Base-by-base conservation (phyloP, 2,113 vertebrate genomes). In the Ptilonorhynchus violaceus region DNA sequence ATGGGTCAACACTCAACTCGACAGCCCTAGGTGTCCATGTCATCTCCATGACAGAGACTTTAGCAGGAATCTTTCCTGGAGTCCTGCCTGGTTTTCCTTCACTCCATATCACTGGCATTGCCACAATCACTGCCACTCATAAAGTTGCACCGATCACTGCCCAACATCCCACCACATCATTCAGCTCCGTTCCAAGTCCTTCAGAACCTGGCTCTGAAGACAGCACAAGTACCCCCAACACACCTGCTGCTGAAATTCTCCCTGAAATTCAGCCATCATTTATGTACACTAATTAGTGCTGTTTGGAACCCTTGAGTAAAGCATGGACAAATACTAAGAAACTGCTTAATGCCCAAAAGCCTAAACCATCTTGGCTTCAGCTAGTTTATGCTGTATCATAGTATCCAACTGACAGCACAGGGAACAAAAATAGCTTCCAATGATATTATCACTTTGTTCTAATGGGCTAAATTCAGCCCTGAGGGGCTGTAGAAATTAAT, bases 401-500 rank as follows among this genome's bases (percentile, higher is more conserved):
- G 42, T 35, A 93, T 55, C 64, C 78, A 96, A 66, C 62, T 93
- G 83, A 55, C 31, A 92, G 89, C 58, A 75, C 52, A 88, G 58
- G 85, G 53, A 59, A 91, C 56, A 91, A 84, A 95, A 96, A 96
- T 91, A 96, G 92, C 52, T 91, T 77, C 88, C 93, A 91, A 52
- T 9, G 13, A 90, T 84, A 93, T 92, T 56, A 95, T 86, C 72
- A 72, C 72, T 93, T 83, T 49, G 64, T 75, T 96, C 67, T 91
- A 95, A 91, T 75, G 88, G 88, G 85, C 90, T 94, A 94, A 92
- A 95, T 92, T 88, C 93, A 81, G 79, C 96, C 96, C 93, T 96
- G 79, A 87, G 93, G 93, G 85, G 88, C 72, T 89, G 88, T 69
- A 92, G 68, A 86, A 96, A 94, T 92, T 96, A 96, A 92, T 63